Conservation (phyloP, 1,140 invertebrate genomes). For the Theocolax elegans region DNA sequence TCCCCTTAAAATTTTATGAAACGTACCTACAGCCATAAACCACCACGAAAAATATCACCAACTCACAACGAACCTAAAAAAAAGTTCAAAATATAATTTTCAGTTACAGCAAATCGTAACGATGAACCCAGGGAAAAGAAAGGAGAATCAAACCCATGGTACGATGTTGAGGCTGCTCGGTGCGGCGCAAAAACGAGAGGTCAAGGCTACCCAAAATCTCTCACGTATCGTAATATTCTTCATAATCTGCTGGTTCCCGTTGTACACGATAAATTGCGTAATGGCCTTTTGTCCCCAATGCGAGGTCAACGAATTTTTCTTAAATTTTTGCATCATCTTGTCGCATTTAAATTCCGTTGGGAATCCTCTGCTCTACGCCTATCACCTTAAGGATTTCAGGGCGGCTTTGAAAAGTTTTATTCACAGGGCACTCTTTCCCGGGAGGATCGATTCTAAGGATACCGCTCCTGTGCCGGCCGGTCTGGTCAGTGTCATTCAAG, state of each 20-base stretch:
- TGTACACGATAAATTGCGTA: constrained; percentile 91
- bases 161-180: constrained; percentile 83
- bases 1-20: too few relatives aligned
- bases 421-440: constrained; percentile 21
- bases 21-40: too few relatives aligned
- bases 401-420: constrained; percentile 77
- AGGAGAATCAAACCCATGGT: constrained; percentile 57
- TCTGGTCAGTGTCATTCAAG: constrained; percentile 21
- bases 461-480: background rate
- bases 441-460: constrained; percentile 25
- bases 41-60: too few relatives aligned
- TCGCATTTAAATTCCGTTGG: constrained; percentile 90
- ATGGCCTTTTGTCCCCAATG: constrained; percentile 81
- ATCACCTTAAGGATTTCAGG: constrained; percentile 87
- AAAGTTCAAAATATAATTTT: background rate
- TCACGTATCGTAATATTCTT: constrained; percentile 92
- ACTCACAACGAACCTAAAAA: background rate
- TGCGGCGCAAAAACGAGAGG: constrained; percentile 84
- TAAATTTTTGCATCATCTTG: constrained; percentile 86
- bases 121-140: constrained; percentile 66
- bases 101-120: constrained; percentile 72
- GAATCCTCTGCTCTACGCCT: constrained; percentile 89
- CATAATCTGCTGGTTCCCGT: constrained; percentile 91
- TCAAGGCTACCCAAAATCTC: constrained; percentile 90
- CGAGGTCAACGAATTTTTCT: constrained; percentile 74